Evolutionary conservation across 2,797 vertebrate genomes (phyloP), one percentile per base, ranked within the genome.

Genomic region (Yasuhikotakia modesta): DNA sequence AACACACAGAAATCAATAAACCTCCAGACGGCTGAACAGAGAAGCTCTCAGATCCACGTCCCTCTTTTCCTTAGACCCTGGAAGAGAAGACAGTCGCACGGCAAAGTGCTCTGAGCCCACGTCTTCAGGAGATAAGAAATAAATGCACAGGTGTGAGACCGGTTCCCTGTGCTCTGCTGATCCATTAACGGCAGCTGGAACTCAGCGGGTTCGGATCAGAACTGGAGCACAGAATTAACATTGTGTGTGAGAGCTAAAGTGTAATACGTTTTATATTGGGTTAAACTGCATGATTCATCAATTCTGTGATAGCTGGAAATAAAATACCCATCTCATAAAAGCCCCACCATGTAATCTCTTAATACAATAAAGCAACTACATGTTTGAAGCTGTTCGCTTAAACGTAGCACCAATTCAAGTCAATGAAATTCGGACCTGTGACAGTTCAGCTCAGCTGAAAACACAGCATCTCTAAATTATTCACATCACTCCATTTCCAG

Each of bases 271-370:
- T 19, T 78, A 89, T 81, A 85, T 81, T 79, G 87, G 88, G 90
- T 87, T 84, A 87, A 91, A 91, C 92, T 88, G 77, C 82, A 86
- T 87, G 88, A 92, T 90, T 87, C 81, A 87, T 87, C 87, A 91
- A 90, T 91, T 88, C 90, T 87, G 57, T 61, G 84, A 91, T 87
- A 86, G 87, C 77, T 82, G 76, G 83, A 78, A 87, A 86, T 84
- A 85, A 89, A 87, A 85, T 21, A 32, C 84, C 82, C 80, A 82
- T 81, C 80, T 81, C 67, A 82, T 73, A 73, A 79, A 61, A 85
- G 85, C 84, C 80, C 67, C 83, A 55, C n/a, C 69, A 78, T 12
- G 61, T 90, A 89, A 89, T 90, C 87, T 84, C 19, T 70, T 70
- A 61, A 63, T 61, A 16, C 30, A 63, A 70, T 78, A 53, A 78